Base-by-base conservation (phyloP, 2,888 invertebrate genomes). In the Drosophila mulleri region DNA sequence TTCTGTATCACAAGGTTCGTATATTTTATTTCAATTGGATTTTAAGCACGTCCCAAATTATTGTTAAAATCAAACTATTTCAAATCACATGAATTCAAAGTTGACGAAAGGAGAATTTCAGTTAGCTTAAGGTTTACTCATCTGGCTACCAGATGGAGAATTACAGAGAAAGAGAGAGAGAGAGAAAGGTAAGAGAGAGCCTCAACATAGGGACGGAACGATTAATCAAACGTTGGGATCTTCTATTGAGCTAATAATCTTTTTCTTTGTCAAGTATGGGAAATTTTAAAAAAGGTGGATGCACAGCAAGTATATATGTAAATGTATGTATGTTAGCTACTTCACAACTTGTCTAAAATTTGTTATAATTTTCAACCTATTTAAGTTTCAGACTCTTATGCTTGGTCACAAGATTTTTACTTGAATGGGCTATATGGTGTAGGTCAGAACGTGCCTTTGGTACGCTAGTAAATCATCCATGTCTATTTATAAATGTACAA, bases 331-430 rank as follows among this genome's bases (percentile, higher is more conserved):
- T 45, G 23, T 50, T 23, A 45, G 44, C 44, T 64, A 59, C 16
- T 45, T 61, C 20, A 67, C 16, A 50, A 54, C 53, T 67, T 67
- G 16, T 42, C 53, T 68, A 69, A 18, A 79, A 57, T 65, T 67
- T 68, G 42, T 63, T 77, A 53, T 54, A 63, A 52, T 77, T 72
- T 75, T 79, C 82, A 86, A 84, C 78, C 80, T 80, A 89, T 76
- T 74, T 75, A 89, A 77, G 70, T 89, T 50, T 88, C 86, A 86
- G 86, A 86, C 86, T 86, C 89, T 77, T 77, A 85, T 88, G 85
- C 74, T 89, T 86, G 89, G 86, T 86, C 86, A 80, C 88, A 88
- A 82, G 78, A 78, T 74, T 71, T 72, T 69, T 67, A 45, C 61
- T 64, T 72, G 26, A 57, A 66, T 72, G 62, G 52, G 39, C 32